phyloP scores from a whole-genome alignment of 1,140 invertebrate species.

The Drosophila ohnishii region DNA sequence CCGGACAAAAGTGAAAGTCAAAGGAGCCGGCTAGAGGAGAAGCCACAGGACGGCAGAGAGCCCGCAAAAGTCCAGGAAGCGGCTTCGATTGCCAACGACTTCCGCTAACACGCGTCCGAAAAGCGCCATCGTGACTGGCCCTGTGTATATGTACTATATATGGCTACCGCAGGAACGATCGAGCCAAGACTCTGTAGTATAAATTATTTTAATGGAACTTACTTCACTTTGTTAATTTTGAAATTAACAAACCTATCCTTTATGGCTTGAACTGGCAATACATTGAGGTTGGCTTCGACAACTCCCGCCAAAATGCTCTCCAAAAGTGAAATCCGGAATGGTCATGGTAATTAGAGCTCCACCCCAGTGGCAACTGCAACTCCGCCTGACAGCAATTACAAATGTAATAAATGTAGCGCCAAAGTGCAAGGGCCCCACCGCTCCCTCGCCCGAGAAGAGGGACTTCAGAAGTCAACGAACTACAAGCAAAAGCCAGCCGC shows the following conservation, averaged over 20 bases:
- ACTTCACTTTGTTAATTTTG: not conserved
- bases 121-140: constrained; percentile 50
- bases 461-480: constrained; percentile 80
- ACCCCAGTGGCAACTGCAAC: constrained; percentile 20
- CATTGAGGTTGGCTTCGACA: not conserved
- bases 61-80: constrained; percentile 48
- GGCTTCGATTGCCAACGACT: constrained; percentile 79
- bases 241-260: not conserved
- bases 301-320: not conserved
- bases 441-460: constrained; percentile 24
- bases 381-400: constrained; percentile 79
- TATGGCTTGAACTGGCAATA: not conserved
- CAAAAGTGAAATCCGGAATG: constrained; percentile 20
- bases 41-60: constrained; percentile 43
- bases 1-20: constrained; percentile 65
- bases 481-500: constrained; percentile 64
- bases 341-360: constrained; percentile 57
- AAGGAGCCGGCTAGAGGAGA: constrained; percentile 31
- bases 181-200: no score
- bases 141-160: not conserved
- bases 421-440: constrained; percentile 60
- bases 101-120: constrained; percentile 71
- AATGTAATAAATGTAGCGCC: constrained; percentile 78
- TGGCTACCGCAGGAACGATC: not conserved
- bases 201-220: no score